These are phyloP conservation scores for Sebastiscus tertius DNA, from an alignment of 2,797 vertebrate species.

Conservation along the genomic window DNA sequence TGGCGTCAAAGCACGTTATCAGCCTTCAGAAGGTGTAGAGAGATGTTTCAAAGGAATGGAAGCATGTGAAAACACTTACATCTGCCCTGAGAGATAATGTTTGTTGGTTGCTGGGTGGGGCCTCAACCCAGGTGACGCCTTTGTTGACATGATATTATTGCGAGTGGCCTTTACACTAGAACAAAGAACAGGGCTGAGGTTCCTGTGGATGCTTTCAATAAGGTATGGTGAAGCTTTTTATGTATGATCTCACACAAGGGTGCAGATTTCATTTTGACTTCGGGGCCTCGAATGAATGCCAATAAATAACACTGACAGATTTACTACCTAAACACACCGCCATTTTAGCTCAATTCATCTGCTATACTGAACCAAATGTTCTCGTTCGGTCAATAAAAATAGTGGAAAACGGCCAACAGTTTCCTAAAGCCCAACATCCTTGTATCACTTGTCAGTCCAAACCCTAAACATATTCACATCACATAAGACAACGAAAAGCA, in stretches of 20 bases:
- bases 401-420: neutral
- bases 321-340: neutral
- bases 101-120: neutral
- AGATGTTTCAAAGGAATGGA: neutral
- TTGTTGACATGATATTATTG: conserved; percentile 46
- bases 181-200: conserved; percentile 8
- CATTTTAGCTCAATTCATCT: neutral
- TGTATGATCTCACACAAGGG: neutral
- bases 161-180: conserved; percentile 16
- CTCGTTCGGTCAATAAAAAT: neutral
- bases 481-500: neutral
- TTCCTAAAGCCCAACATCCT: neutral
- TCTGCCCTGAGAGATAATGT: conserved; percentile 2
- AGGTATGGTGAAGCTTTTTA: neutral
- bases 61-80: neutral
- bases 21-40: neutral
- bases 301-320: neutral
- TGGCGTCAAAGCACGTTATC: neutral
- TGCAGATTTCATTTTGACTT: neutral
- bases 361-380: neutral
- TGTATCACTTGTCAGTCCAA: neutral
- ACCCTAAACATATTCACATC: neutral
- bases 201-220: conserved; percentile 1
- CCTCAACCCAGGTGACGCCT: conserved; percentile 13
- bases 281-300: neutral